Evolutionary conservation across 1,140 invertebrate species (phyloP).

Genomic region (Grapholita molesta): DNA sequence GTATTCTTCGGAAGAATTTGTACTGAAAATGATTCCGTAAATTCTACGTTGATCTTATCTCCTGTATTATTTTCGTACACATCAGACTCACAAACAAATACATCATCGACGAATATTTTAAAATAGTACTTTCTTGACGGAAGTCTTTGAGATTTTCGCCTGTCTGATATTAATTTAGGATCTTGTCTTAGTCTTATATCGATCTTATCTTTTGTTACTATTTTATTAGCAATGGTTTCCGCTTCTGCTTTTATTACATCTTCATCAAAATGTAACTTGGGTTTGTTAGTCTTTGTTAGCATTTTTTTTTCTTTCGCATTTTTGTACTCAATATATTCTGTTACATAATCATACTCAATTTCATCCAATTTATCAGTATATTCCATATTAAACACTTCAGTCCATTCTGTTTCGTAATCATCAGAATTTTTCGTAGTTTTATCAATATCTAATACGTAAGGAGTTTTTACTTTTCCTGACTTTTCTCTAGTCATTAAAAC

Average conservation of each 20-base stretch:
- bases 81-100: slow-evolving; percentile 64
- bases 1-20: slow-evolving; percentile 58
- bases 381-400: slow-evolving; percentile 48
- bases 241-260: slow-evolving; percentile 47
- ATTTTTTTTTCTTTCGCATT: slow-evolving; percentile 35
- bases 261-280: slow-evolving; percentile 55
- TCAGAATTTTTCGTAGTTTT: slow-evolving; percentile 30
- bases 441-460: slow-evolving; percentile 36
- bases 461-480: slow-evolving; percentile 31
- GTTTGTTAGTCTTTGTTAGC: slow-evolving; percentile 41
- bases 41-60: slow-evolving; percentile 35
- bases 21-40: slow-evolving; percentile 52
- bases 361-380: slow-evolving; percentile 56
- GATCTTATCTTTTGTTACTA: slow-evolving; percentile 38
- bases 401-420: slow-evolving; percentile 48
- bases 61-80: slow-evolving; percentile 26
- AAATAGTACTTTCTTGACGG: slow-evolving; percentile 36
- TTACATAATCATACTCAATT: slow-evolving; percentile 59
- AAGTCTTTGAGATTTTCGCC: slow-evolving; percentile 24
- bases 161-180: slow-evolving; percentile 29
- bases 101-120: slow-evolving; percentile 55
- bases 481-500: slow-evolving; percentile 57
- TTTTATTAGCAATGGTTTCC: slow-evolving; percentile 42
- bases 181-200: slow-evolving; percentile 42
- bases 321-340: slow-evolving; percentile 59